A percentile compares a stretch with the other conserved stretches of the same genome.
Conservation (phyloP, 2,113 vertebrate genomes). For the Tricholaema leucomelas region DNA sequence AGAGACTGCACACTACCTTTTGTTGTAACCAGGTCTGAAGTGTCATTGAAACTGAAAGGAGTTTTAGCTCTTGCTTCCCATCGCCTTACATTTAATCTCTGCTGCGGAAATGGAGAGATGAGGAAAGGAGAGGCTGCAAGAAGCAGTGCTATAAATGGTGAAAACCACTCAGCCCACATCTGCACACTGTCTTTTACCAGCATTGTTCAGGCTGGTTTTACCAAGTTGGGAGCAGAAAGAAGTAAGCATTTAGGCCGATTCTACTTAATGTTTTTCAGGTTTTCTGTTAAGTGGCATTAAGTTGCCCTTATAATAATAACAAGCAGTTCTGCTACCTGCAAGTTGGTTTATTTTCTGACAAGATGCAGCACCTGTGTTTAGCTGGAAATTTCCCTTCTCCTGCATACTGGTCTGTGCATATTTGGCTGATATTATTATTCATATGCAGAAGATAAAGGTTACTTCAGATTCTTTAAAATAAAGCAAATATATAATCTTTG, state of each 20-base stretch:
- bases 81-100: neutral
- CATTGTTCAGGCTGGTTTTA: neutral
- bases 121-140: neutral
- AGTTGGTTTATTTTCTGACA: neutral
- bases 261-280: neutral
- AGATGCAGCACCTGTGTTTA: neutral
- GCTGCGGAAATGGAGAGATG: neutral
- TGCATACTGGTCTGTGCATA: rapidly evolving
- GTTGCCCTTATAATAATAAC: neutral
- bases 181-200: neutral
- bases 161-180: neutral
- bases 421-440: neutral
- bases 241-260: neutral
- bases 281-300: neutral
- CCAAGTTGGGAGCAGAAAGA: neutral
- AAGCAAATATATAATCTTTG: neutral
- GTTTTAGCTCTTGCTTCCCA: neutral
- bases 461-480: neutral
- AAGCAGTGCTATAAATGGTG: neutral
- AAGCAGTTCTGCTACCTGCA: neutral
- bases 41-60: rapidly evolving
- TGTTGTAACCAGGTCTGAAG: neutral
- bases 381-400: neutral
- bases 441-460: neutral
- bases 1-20: neutral